phyloP scores from a whole-genome alignment of 92 coral and sea anemone species.

The Muricea muricata region DNA sequence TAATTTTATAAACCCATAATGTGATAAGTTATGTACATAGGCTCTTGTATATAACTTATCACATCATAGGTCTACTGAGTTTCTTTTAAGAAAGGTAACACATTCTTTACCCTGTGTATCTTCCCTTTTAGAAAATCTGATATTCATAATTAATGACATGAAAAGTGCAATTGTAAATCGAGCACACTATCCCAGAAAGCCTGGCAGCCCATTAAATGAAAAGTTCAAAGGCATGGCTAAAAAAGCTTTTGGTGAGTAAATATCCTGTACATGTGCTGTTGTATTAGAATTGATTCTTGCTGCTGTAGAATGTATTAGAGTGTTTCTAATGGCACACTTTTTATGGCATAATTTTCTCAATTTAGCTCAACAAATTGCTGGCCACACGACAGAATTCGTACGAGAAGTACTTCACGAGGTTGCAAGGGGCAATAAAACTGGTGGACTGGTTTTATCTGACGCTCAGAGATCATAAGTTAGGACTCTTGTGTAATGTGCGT shows the following conservation, averaged over 20 bases:
- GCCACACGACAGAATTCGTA: constrained; percentile 81
- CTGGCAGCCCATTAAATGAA: constrained; percentile 23
- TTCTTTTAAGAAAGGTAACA: too few species aligned
- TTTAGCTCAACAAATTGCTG: constrained; percentile 77
- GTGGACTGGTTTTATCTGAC: constrained; percentile 6
- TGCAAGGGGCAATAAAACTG: constrained; percentile 67
- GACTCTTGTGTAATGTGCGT: not conserved
- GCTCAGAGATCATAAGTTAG: constrained; percentile 7
- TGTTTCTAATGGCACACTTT: not conserved
- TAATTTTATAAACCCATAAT: too few species aligned
- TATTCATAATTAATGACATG: constrained; percentile 72
- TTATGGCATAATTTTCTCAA: not conserved
- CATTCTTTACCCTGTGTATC: too few species aligned
- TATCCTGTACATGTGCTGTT: not conserved
- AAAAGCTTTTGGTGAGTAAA: constrained; percentile 32
- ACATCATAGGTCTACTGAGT: too few species aligned
- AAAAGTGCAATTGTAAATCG: constrained; percentile 64
- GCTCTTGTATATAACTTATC: too few species aligned
- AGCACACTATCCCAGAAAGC: constrained; percentile 1
- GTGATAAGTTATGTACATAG: too few species aligned
- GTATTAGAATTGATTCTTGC: not conserved
- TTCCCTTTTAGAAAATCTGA: constrained; percentile 67
- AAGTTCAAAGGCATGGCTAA: constrained; percentile 33
- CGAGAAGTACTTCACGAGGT: constrained; percentile 79
- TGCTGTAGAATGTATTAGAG: not conserved